Base-by-base conservation (phyloP, 2,888 invertebrate species). In the Octodonta nipae region DNA sequence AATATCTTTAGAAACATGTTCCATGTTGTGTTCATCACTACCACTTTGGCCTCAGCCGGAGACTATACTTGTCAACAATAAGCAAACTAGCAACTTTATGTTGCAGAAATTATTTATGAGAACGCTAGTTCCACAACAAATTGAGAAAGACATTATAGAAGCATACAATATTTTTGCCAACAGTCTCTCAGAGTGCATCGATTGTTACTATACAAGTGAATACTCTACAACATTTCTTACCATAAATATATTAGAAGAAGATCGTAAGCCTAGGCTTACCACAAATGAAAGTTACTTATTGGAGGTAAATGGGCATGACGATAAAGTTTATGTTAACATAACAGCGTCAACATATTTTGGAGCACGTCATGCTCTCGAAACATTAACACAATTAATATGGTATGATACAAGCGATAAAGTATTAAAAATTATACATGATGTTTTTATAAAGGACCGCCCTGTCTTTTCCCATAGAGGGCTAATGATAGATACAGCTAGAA, bases 401-500 rank as follows among this genome's bases (percentile, higher is more conserved):
- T 68, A 70, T 47, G 81, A 82, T 39, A 73, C 76, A 12, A 63
- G 65, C 27, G 64, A 65, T 1, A 70, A 72, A 4, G n/a, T 4
- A n/a, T 59, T 81, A 17, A 65, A 73, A 12, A 67, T 73, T 7
- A 56, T 81, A 0, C 70, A 75, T 33, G 73, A 73, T 27, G 73
- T 75, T 0, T 59, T 64, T 3, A 65, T 82, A 2, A 65, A 70
- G 30, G 92, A 93, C 58, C 72, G 70, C 15, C 92, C 93, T 0
- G 67, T 74, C 16, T 80, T 77, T 52, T 54, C 67, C 0, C 87
- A 85, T 58, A 73, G 93, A 28, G 91, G 92, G 2, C 57, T 93
- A 0, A 71, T 91, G 56, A 62, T 93, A 27, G 93, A 93, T 54
- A 87, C 92, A 0, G 80, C 89, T 0, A 66, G 93, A 16, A 89